Evolutionary conservation across 2,797 vertebrate genomes (phyloP).

Genomic region (Esox lucius): DNA sequence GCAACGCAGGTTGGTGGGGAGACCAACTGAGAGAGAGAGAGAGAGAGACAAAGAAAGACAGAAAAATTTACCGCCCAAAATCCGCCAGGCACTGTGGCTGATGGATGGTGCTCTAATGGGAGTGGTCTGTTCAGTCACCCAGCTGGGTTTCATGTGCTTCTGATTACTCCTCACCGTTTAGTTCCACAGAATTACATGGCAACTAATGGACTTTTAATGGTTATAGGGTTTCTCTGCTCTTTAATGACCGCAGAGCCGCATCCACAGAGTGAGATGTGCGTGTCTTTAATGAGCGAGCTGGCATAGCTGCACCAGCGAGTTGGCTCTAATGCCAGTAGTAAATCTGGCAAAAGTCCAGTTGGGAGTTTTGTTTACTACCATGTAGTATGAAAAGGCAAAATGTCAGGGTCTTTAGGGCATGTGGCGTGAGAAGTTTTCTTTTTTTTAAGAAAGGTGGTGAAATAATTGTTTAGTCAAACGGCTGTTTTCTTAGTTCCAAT

Average conservation of each 20-base stretch:
- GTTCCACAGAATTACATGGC: conserved; percentile 99
- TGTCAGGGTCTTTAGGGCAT: too few species aligned
- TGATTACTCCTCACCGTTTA: conserved; percentile 99
- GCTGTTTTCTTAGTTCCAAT: too few species aligned
- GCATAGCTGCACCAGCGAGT: conserved; percentile 91
- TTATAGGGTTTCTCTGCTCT: conserved; percentile 95
- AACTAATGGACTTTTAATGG: conserved; percentile 99
- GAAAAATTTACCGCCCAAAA: conserved; percentile 89
- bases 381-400: conserved; percentile 73
- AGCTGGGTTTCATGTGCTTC: conserved; percentile 99
- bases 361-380: conserved; percentile 83
- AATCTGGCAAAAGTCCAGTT: conserved; percentile 90
- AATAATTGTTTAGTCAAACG: too few species aligned
- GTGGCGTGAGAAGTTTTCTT: too few species aligned
- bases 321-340: conserved; percentile 96
- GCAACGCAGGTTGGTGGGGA: not conserved
- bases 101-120: conserved; percentile 97
- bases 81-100: conserved; percentile 87
- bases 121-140: conserved; percentile 96
- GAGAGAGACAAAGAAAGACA: conserved; percentile 31
- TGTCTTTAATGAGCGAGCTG: not conserved
- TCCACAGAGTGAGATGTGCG: conserved; percentile 75
- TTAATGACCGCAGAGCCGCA: conserved; percentile 83
- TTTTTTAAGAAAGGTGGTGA: too few species aligned
- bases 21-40: not conserved